A percentile compares a stretch with the other conserved stretches of the same genome.
These are phyloP conservation scores for Euphonia xanthogaster DNA, from an alignment of 2,797 vertebrate species.

Conservation along the genomic window DNA sequence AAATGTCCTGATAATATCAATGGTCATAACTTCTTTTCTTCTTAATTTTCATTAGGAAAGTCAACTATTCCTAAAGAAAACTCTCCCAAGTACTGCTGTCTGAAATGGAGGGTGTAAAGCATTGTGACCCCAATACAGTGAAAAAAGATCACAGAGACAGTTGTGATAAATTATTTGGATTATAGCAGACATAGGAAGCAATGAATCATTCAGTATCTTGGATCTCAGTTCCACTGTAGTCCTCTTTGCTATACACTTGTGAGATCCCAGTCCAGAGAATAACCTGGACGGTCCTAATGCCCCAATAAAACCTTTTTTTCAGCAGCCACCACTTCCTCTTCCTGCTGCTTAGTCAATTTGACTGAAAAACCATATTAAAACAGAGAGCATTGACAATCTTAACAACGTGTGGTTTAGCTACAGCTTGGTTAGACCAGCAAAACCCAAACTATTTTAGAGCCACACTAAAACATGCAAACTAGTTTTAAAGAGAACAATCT, in stretches of 20 bases:
- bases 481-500: not conserved
- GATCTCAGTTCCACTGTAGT: not conserved
- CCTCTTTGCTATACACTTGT: not conserved
- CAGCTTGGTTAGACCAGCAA: not conserved
- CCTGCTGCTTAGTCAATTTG: not conserved
- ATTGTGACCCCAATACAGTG: not conserved
- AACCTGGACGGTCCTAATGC: rapidly evolving
- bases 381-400: not conserved
- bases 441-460: not conserved
- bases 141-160: not conserved
- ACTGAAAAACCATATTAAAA: not conserved
- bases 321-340: not conserved
- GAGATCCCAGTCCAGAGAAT: not conserved
- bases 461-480: not conserved
- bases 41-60: not conserved
- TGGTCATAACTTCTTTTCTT: not conserved
- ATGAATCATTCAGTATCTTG: not conserved
- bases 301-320: not conserved
- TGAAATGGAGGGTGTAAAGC: not conserved
- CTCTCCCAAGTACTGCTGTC: not conserved
- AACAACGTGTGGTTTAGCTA: not conserved
- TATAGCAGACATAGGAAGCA: not conserved
- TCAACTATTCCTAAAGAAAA: not conserved
- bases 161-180: not conserved
- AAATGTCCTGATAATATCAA: not conserved